phyloP scores from a whole-genome alignment of 2,113 vertebrate genomes.

The Plotosus lineatus region DNA sequence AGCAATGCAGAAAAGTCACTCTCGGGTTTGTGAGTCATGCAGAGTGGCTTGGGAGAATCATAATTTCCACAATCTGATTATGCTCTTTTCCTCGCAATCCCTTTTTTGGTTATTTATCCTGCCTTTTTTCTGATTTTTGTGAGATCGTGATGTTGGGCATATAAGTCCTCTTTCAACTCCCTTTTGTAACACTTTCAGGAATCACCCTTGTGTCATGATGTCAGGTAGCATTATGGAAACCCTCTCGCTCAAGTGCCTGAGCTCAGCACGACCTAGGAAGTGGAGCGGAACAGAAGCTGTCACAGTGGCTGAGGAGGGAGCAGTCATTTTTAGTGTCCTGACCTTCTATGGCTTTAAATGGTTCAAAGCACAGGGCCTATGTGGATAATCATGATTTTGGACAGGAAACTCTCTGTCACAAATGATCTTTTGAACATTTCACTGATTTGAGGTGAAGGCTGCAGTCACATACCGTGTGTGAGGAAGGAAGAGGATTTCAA shows the following conservation, averaged over 20 bases:
- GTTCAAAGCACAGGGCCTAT: conserved; percentile 49
- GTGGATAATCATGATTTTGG: conserved; percentile 52
- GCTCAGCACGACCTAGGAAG: conserved; percentile 59
- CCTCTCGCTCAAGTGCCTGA: conserved; percentile 53
- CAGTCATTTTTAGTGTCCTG: conserved; percentile 56
- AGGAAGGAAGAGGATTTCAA: neutral
- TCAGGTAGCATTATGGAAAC: conserved; percentile 69
- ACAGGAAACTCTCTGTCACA: conserved; percentile 54
- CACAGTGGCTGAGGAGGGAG: conserved; percentile 49
- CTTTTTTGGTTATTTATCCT: conserved; percentile 57
- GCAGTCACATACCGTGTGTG: neutral
- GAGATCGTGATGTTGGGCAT: conserved; percentile 65
- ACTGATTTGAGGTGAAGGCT: conserved; percentile 46
- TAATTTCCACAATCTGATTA: conserved; percentile 26
- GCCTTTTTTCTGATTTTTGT: conserved; percentile 60
- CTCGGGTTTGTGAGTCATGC: conserved; percentile 27
- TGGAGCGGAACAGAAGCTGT: conserved; percentile 63
- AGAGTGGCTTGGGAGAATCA: conserved; percentile 7
- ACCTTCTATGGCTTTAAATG: conserved; percentile 64
- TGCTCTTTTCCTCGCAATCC: conserved; percentile 9
- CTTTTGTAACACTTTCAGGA: conserved; percentile 56
- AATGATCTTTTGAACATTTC: conserved; percentile 46
- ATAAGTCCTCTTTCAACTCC: conserved; percentile 48
- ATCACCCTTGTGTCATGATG: conserved; percentile 68
- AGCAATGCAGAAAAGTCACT: conserved; percentile 13